A percentile compares a stretch with the other conserved stretches of the same genome.
Conservation (phyloP, 1,140 invertebrate genomes). For the Caerostris extrusa region DNA sequence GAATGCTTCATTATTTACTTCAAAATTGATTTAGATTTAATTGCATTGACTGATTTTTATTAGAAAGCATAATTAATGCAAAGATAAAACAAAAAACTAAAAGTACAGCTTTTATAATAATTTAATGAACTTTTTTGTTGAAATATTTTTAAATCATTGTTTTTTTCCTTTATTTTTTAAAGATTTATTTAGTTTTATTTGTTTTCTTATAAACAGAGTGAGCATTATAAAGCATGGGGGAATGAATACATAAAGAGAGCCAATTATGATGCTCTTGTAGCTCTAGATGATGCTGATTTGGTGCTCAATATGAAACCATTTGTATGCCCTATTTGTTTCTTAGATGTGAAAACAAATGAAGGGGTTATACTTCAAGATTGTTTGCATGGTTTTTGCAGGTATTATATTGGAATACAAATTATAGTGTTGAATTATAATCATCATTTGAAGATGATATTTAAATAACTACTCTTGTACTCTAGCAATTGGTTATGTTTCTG, state of each 20-base stretch:
- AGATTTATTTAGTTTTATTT: too few relatives aligned
- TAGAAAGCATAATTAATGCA: too few relatives aligned
- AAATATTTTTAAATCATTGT: neutral
- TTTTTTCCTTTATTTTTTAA: neutral
- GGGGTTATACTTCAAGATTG: slow-evolving; percentile 93
- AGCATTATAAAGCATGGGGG: slow-evolving; percentile 39
- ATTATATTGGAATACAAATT: slow-evolving; percentile 80
- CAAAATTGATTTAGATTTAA: too few relatives aligned
- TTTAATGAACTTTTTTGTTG: too few relatives aligned
- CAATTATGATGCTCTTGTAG: slow-evolving; percentile 81
- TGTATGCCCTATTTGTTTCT: slow-evolving; percentile 93
- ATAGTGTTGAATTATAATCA: neutral
- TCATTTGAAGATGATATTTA: neutral
- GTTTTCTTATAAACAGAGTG: slow-evolving; percentile 19
- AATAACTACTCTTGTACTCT: neutral
- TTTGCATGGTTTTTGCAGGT: slow-evolving; percentile 94
- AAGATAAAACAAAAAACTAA: too few relatives aligned
- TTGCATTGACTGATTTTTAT: too few relatives aligned
- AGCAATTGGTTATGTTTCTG: neutral
- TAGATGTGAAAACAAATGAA: slow-evolving; percentile 85
- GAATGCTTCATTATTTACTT: too few relatives aligned
- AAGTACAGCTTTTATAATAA: too few relatives aligned
- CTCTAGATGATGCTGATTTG: slow-evolving; percentile 85
- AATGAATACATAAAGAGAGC: slow-evolving; percentile 42
- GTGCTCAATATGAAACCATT: slow-evolving; percentile 88